Conservation (phyloP, 2,113 vertebrate species). For the Tamias sibiricus region DNA sequence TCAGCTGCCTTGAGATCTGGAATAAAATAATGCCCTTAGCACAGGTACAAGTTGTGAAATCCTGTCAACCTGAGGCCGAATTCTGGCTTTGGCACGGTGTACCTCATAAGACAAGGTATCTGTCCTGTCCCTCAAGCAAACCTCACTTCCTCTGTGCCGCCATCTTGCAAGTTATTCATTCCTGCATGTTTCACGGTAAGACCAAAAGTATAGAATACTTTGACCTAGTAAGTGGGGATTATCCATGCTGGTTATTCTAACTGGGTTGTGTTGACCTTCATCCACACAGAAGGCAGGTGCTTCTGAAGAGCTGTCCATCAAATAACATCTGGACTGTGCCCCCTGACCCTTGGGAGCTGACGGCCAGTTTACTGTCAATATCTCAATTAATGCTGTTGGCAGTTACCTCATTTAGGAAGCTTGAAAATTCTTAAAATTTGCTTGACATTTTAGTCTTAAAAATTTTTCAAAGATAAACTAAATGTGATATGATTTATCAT, state of each 20-base stretch:
- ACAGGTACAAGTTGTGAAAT: not conserved
- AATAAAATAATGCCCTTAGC: not conserved
- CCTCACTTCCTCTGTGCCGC: not conserved
- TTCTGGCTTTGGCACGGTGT: not conserved
- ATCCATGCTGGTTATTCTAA: not conserved
- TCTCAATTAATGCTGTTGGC: not conserved
- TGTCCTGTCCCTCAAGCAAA: not conserved
- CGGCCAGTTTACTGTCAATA: not conserved
- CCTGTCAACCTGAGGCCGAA: not conserved
- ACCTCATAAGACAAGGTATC: not conserved
- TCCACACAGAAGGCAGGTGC: no score
- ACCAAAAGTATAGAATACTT: not conserved
- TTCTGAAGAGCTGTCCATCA: not conserved
- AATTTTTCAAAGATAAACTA: not conserved
- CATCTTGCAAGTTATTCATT: not conserved
- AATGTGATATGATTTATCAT: not conserved
- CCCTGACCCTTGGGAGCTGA: not conserved
- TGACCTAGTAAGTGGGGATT: no score
- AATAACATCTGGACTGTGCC: no score
- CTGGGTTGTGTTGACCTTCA: not conserved
- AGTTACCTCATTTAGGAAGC: not conserved
- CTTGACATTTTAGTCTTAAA: not conserved
- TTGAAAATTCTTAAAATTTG: not conserved
- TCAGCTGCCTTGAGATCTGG: not conserved
- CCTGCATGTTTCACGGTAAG: not conserved